Evolutionary conservation across 2,113 vertebrate species (phyloP).

Genomic region (Amazona vittata): DNA sequence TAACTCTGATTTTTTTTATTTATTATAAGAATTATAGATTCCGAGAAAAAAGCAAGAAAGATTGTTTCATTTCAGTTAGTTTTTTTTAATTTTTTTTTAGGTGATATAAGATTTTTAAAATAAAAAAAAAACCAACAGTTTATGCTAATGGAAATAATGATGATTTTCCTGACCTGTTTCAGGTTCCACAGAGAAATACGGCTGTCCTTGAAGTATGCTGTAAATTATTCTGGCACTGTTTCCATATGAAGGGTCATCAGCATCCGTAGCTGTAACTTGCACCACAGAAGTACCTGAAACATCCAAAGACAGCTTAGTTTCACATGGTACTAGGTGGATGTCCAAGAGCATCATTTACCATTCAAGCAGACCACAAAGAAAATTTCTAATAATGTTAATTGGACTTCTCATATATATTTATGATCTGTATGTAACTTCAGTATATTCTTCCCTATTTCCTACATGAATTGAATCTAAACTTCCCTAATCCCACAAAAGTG

Average conservation of each 20-base stretch:
- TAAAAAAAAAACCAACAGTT: not conserved
- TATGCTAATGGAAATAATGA: not conserved
- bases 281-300: constrained; percentile 84
- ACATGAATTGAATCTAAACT: not conserved
- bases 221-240: constrained; percentile 85
- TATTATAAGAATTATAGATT: not conserved
- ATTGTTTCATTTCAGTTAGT: not conserved
- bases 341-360: constrained; percentile 37
- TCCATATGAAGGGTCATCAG: constrained; percentile 83
- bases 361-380: not conserved
- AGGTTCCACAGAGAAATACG: constrained; percentile 85
- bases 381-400: not conserved
- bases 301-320: constrained; percentile 67
- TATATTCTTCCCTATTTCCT: not conserved
- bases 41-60: not conserved
- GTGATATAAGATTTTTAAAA: not conserved
- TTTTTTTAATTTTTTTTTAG: not conserved
- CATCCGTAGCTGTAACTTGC: constrained; percentile 84
- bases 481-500: not conserved
- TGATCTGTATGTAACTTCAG: not conserved
- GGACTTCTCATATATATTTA: not conserved
- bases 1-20: not conserved
- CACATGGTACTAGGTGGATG: not conserved
- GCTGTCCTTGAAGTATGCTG: constrained; percentile 85
- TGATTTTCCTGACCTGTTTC: constrained; percentile 79